Percentiles rank a stretch among this genome's conserved stretches.
phyloP scores from a whole-genome alignment of 2,797 vertebrate genomes.

The Euphonia xanthogaster region DNA sequence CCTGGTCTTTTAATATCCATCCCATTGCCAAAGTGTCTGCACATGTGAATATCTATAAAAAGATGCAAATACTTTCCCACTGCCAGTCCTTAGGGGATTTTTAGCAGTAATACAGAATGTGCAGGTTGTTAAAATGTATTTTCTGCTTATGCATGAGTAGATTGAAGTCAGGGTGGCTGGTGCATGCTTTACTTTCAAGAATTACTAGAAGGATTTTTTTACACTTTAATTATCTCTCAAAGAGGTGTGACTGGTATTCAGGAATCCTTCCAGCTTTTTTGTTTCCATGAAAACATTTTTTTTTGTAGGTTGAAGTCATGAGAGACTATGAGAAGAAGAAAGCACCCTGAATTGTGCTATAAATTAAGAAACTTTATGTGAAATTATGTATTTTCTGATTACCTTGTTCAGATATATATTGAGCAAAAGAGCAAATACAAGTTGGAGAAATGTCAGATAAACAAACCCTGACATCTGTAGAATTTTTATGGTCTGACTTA shows the following conservation, averaged over 20 bases:
- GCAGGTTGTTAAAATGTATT: neutral
- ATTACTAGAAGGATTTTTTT: neutral
- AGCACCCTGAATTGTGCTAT: neutral
- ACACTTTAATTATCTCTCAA: neutral
- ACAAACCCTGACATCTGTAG: neutral
- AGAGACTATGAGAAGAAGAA: neutral
- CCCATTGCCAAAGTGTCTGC: neutral
- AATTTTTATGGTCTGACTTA: neutral
- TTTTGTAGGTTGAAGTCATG: neutral
- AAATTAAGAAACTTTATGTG: neutral
- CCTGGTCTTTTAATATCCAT: neutral
- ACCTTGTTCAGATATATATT: neutral
- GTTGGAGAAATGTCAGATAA: slow-evolving; percentile 30
- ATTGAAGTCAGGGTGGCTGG: neutral
- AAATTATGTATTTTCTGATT: slow-evolving; percentile 6
- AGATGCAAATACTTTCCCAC: neutral
- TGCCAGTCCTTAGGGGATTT: neutral
- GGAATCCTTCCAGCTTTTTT: neutral
- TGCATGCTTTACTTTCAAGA: neutral
- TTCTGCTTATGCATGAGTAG: neutral
- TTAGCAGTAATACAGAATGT: neutral
- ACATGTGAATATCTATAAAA: neutral
- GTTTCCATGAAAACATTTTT: neutral
- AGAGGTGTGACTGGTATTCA: neutral
- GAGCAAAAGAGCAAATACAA: neutral